Base-by-base conservation (phyloP, 2,113 vertebrate genomes). In the Hystrix cristata region DNA sequence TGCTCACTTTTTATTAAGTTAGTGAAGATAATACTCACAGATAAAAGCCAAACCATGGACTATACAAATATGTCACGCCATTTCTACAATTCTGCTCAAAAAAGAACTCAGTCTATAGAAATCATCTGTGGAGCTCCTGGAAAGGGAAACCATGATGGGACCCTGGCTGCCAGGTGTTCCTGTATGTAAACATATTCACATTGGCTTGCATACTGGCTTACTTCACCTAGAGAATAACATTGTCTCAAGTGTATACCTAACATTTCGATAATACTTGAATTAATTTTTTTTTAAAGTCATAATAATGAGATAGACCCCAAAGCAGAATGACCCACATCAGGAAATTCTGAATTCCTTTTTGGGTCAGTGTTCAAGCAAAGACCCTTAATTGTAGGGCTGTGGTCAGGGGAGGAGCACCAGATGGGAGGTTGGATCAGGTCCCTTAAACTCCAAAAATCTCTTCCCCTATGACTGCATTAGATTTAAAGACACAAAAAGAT, bases 321-420 rank as follows among this genome's bases (percentile, higher is more conserved):
- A 69, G 78, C 69, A 74, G 9, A 67, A 89, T 34, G 29, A 57
- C 59, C 69, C 76, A 71, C 7, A 23, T 62, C 53, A 80, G 38
- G n/a, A 94, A 71, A 27, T 76, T 96, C 21, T 86, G 64, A 88
- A 62, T 81, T 92, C 57, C 59, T 12, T 76, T 87, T 86, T 79
- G 3, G 3, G 7, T 43, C n/a, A 82, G 59, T 81, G 60, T 9
- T 88, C 14, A 90, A 81, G 81, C 46, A 31, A 84, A 91, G 34
- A 65, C 18, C 13, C 81, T 91, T 60, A 29, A n/a, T 21, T 62
- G 14, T 29, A 83, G 27, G 76, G 27, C 14, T 21, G 3, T 89
- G 8, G 13, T 62, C 2, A 3, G 2, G 19, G 46, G 12, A 1
- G n/a, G 57, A 74, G 14, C 18, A 71, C 43, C 78, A 93, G 53